Conservation (phyloP, 2,888 invertebrate species). For the Apotomis capreana region DNA sequence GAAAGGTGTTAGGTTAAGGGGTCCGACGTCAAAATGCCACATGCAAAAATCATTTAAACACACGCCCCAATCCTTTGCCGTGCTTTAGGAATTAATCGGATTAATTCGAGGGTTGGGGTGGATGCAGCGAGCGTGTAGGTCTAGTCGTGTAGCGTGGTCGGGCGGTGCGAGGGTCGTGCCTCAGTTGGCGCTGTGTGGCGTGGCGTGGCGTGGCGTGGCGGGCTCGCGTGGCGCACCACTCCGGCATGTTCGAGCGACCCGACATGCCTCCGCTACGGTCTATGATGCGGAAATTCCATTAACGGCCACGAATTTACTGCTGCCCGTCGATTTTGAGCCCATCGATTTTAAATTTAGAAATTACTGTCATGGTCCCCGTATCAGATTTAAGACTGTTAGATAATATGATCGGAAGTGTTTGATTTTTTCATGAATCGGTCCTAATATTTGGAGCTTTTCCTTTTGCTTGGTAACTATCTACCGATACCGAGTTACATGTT, state of each 20-base stretch:
- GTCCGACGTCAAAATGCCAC: conserved; percentile 66
- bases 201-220: conserved; percentile 41
- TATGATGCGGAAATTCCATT: conserved; percentile 76
- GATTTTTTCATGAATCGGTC: no score
- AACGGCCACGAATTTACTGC: conserved; percentile 67
- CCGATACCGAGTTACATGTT: no score
- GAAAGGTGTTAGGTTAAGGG: conserved; percentile 66
- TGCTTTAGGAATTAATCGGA: conserved; percentile 73
- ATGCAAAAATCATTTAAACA: conserved; percentile 74
- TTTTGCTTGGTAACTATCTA: no score
- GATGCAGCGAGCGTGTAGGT: conserved; percentile 42
- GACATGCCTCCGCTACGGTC: conserved; percentile 46
- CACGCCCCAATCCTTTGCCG: conserved; percentile 60
- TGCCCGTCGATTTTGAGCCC: conserved; percentile 55
- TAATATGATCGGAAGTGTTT: not conserved
- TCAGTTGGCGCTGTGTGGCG: conserved; percentile 41
- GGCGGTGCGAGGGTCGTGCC: conserved; percentile 25
- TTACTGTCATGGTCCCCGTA: conserved; percentile 45
- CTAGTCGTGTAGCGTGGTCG: conserved; percentile 25
- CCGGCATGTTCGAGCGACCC: conserved; percentile 37
- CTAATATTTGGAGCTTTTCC: no score
- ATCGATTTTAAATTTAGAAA: conserved; percentile 57
- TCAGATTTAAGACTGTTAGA: not conserved
- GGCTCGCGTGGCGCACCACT: conserved; percentile 50
- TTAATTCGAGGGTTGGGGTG: conserved; percentile 64